These are phyloP conservation scores for Gymnoscopelus braueri DNA, from an alignment of 2,797 vertebrate species.

Conservation along the genomic window DNA sequence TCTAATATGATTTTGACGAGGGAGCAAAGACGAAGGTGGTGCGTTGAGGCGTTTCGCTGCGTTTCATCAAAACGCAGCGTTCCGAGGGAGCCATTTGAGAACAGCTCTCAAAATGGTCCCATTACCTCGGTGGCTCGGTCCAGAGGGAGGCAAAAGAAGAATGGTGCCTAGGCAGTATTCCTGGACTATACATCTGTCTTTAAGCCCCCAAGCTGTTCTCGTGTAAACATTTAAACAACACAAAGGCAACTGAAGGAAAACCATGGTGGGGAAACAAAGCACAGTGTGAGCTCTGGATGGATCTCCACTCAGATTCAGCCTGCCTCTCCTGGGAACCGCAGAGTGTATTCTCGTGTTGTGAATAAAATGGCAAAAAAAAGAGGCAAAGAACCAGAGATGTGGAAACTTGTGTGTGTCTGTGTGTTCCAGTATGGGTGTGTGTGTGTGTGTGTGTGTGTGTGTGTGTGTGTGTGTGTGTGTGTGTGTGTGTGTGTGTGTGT, in stretches of 20 bases:
- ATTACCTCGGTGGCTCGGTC: slow-evolving; percentile 60
- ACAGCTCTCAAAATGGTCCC: slow-evolving; percentile 57
- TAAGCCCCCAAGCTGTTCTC: slow-evolving; percentile 77
- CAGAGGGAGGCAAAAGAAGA: slow-evolving; percentile 41
- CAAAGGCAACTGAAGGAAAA: slow-evolving; percentile 78
- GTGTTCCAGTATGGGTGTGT: no score
- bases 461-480: not conserved
- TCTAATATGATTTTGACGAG: slow-evolving; percentile 59
- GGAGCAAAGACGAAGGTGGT: slow-evolving; percentile 37
- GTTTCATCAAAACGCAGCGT: slow-evolving; percentile 45
- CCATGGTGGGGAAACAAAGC: slow-evolving; percentile 74
- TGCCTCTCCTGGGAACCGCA: slow-evolving; percentile 76
- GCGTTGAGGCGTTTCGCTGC: slow-evolving; percentile 16
- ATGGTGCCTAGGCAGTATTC: slow-evolving; percentile 64
- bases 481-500: not conserved
- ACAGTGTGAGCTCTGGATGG: slow-evolving; percentile 72
- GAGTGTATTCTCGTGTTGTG: slow-evolving; percentile 83
- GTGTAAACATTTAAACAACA: slow-evolving; percentile 85
- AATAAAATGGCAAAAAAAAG: slow-evolving; percentile 75
- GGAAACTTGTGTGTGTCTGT: slow-evolving; percentile 35
- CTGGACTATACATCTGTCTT: slow-evolving; percentile 75
- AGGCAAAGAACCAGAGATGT: slow-evolving; percentile 63
- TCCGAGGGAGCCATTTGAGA: slow-evolving; percentile 45
- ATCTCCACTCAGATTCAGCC: slow-evolving; percentile 76
- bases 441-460: no score